phyloP scores from a whole-genome alignment of 2,113 vertebrate species.

The Gasterosteus aculeatus region DNA sequence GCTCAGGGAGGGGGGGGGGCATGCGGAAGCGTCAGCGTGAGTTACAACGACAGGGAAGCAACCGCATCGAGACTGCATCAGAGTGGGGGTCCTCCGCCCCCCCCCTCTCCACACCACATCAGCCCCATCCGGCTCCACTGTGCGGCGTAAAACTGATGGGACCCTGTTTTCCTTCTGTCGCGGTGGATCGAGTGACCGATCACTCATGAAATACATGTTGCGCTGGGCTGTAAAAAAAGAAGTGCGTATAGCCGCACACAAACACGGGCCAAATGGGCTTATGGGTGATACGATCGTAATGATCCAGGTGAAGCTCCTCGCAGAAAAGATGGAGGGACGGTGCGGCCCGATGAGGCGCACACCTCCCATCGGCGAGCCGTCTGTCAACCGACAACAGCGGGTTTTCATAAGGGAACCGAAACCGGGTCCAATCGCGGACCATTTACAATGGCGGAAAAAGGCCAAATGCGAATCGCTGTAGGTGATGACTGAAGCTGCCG shows the following conservation, averaged over 20 bases:
- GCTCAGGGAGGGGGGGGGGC: conserved; percentile 29
- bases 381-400: conserved; percentile 28
- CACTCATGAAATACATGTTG: background rate
- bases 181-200: background rate
- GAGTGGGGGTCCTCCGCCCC: conserved; percentile 23
- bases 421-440: conserved; percentile 8
- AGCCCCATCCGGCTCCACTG: conserved; percentile 28
- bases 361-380: background rate
- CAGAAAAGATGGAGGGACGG: background rate
- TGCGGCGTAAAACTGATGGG: background rate
- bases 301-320: background rate
- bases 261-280: background rate
- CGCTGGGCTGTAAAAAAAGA: background rate
- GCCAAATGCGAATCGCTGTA: background rate
- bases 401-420: background rate
- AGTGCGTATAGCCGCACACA: background rate
- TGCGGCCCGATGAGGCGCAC: background rate
- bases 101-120: conserved; percentile 16
- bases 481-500: conserved; percentile 14
- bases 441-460: conserved; percentile 1
- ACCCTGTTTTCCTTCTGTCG: background rate
- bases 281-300: background rate
- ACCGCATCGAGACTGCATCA: conserved; percentile 59
- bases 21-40: conserved; percentile 26
- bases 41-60: conserved; percentile 48